Conservation (phyloP, 2,888 invertebrate genomes). For the Acanthosoma haemorrhoidale region DNA sequence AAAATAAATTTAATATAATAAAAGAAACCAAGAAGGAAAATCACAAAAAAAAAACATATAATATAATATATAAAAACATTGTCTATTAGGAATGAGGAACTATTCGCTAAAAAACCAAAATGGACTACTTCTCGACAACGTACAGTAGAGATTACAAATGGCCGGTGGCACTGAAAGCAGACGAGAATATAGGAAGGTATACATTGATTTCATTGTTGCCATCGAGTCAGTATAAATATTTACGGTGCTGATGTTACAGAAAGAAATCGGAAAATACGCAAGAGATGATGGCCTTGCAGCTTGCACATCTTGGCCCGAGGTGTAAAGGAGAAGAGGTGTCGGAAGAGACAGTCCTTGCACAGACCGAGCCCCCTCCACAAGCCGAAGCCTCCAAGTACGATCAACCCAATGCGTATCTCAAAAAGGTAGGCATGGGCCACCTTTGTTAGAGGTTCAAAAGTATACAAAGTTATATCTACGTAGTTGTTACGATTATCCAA, state of each 20-base stretch:
- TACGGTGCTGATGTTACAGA: not conserved
- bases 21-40: too few species aligned
- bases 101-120: too few species aligned
- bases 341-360: constrained; percentile 16
- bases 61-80: too few species aligned
- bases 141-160: constrained; percentile 38
- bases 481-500: too few species aligned
- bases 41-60: too few species aligned
- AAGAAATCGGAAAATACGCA: not conserved
- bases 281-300: not conserved
- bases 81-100: too few species aligned
- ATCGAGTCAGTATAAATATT: not conserved
- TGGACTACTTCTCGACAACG: constrained; percentile 37
- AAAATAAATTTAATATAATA: too few species aligned
- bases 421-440: too few species aligned
- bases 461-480: too few species aligned
- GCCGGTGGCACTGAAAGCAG: constrained; percentile 27
- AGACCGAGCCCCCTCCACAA: constrained; percentile 30
- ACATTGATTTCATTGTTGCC: not conserved
- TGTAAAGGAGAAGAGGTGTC: not conserved
- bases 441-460: too few species aligned
- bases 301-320: not conserved
- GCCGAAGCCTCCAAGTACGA: constrained; percentile 33
- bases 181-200: constrained; percentile 26
- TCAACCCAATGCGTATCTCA: constrained; percentile 34